A percentile compares a stretch with the other conserved stretches of the same genome.
phyloP scores from a whole-genome alignment of 37 sponge, comb jelly and placozoan genomes.

The Spongia lamella region DNA sequence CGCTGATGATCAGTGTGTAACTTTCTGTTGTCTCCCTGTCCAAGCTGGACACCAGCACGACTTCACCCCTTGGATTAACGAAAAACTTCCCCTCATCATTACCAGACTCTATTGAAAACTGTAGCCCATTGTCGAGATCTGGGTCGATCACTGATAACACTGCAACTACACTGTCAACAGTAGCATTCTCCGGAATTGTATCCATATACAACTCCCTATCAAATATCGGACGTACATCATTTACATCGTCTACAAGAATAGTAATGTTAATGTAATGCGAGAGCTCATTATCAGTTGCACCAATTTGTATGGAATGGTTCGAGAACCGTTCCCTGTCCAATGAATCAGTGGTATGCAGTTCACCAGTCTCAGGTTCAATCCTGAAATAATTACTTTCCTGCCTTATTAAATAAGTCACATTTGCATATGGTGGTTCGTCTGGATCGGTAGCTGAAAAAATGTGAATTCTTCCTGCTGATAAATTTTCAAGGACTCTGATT shows the following conservation, averaged over 20 bases:
- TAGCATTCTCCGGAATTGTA: slow-evolving; percentile 23
- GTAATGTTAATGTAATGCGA: slow-evolving; percentile 4
- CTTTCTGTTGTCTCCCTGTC: slow-evolving; percentile 47
- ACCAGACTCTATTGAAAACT: slow-evolving; percentile 46
- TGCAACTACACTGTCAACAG: background rate
- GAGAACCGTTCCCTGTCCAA: slow-evolving; percentile 40
- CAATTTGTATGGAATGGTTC: background rate
- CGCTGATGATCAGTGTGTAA: slow-evolving; percentile 52
- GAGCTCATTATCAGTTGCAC: slow-evolving; percentile 25
- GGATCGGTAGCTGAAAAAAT: slow-evolving; percentile 28
- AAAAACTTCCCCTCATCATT: slow-evolving; percentile 21
- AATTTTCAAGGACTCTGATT: slow-evolving; percentile 6
- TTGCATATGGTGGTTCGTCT: slow-evolving; percentile 30
- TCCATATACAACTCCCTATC: background rate
- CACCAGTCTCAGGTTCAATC: slow-evolving; percentile 45
- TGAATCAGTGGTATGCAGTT: background rate
- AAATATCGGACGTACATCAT: slow-evolving; percentile 54
- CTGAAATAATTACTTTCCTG: background rate
- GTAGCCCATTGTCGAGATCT: slow-evolving; percentile 29
- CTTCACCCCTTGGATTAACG: slow-evolving; percentile 30
- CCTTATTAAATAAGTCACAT: slow-evolving; percentile 17
- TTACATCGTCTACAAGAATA: slow-evolving; percentile 31
- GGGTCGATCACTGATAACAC: slow-evolving; percentile 37
- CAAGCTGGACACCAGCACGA: slow-evolving; percentile 26
- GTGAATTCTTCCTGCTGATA: background rate